Evolutionary conservation across 2,113 vertebrate genomes (phyloP).

Genomic region (Sylvilagus bachmani): DNA sequence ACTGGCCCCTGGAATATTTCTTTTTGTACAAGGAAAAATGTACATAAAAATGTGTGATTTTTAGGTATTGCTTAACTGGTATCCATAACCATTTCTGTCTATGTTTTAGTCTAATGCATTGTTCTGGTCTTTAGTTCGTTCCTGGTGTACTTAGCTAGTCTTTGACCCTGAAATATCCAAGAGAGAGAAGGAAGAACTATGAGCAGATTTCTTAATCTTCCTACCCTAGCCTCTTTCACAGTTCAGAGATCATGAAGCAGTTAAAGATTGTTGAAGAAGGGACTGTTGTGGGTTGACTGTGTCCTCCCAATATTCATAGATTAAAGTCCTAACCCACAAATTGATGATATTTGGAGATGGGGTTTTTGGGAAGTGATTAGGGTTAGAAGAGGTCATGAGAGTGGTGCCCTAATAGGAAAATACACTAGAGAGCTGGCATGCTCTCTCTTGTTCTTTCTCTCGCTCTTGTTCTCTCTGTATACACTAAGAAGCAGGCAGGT

Average conservation of each 20-base stretch:
- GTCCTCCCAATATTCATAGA: neutral
- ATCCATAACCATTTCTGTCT: neutral
- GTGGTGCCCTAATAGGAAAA: neutral
- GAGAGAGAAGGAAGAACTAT: neutral
- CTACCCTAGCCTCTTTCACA: neutral
- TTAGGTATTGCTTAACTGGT: neutral
- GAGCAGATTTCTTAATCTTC: neutral
- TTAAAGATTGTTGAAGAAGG: neutral
- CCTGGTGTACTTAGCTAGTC: neutral
- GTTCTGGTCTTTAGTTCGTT: neutral
- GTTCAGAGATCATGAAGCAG: neutral
- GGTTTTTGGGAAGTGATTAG: neutral
- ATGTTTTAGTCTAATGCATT: neutral
- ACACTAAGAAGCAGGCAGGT: neutral
- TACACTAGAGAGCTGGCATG: neutral
- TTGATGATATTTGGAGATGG: neutral
- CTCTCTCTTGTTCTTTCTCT: neutral
- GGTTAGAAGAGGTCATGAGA: neutral
- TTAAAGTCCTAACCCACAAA: neutral
- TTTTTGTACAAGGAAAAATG: neutral
- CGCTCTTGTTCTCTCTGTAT: fast-evolving
- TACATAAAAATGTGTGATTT: neutral
- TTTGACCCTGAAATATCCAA: conserved; percentile 10
- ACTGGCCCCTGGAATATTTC: neutral
- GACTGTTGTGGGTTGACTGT: neutral